Percentiles rank a stretch among this genome's conserved stretches.
Evolutionary conservation across 2,113 vertebrate species (phyloP).

Genomic region (Sorex fumeus): DNA sequence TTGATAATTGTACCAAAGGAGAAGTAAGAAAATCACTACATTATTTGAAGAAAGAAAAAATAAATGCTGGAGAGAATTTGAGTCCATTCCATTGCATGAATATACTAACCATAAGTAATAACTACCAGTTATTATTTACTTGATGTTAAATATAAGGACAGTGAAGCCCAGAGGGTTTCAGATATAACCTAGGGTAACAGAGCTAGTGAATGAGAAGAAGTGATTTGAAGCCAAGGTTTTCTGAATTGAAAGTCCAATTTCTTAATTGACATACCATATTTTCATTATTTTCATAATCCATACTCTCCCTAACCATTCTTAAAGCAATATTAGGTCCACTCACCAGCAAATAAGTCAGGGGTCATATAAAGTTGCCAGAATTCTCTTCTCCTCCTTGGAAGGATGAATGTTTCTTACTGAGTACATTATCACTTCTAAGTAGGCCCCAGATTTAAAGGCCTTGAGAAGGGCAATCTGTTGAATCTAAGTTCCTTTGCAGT

Average conservation of each 20-base stretch:
- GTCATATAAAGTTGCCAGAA: background rate
- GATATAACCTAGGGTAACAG: conserved; percentile 10
- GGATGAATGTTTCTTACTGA: background rate
- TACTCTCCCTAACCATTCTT: background rate
- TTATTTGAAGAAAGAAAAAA: conserved; percentile 27
- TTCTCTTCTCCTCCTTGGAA: background rate
- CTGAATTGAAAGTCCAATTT: background rate
- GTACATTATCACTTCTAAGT: background rate
- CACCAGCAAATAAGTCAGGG: background rate
- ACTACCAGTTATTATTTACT: background rate
- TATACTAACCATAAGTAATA: background rate
- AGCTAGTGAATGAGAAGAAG: background rate
- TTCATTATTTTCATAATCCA: background rate
- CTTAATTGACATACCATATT: conserved; percentile 1
- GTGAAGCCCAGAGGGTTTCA: conserved; percentile 12
- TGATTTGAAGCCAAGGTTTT: background rate
- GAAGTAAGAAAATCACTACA: conserved; percentile 14
- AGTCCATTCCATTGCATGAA: background rate
- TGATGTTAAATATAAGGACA: conserved; percentile 1
- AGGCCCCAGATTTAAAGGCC: background rate
- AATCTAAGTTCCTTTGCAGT: background rate
- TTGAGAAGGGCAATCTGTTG: background rate
- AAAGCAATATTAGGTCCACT: background rate
- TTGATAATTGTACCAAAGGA: conserved; percentile 1
- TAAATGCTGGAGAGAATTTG: background rate